A percentile compares a stretch with the other conserved stretches of the same genome.
Evolutionary conservation across 2,113 vertebrate species (phyloP).

Genomic region (Ariopsis seemanni): DNA sequence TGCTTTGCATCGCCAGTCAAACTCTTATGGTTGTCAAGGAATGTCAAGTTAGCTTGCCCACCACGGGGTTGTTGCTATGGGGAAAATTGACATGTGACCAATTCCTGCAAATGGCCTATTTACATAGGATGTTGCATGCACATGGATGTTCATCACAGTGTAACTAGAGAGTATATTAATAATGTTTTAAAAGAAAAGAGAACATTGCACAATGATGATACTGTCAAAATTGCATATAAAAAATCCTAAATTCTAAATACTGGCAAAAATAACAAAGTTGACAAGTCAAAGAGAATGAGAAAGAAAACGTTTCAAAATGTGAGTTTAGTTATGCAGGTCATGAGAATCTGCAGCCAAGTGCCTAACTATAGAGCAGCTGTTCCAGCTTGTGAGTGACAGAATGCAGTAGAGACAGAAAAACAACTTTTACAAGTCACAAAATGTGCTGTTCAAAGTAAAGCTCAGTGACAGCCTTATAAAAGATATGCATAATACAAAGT

Average conservation of each 20-base stretch:
- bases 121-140: background rate
- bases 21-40: too few species aligned
- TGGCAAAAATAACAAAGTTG: too few species aligned
- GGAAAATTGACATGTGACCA: too few species aligned
- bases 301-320: slow-evolving; percentile 17
- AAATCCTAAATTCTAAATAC: background rate
- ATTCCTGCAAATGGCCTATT: too few species aligned
- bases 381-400: slow-evolving; percentile 26
- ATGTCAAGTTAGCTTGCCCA: too few species aligned
- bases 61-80: too few species aligned
- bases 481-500: background rate
- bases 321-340: background rate
- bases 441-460: slow-evolving; percentile 41
- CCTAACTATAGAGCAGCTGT: slow-evolving; percentile 40
- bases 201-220: background rate
- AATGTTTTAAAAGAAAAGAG: background rate
- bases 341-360: slow-evolving; percentile 8
- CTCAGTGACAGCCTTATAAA: slow-evolving; percentile 37
- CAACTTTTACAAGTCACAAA: slow-evolving; percentile 42
- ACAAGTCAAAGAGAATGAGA: background rate
- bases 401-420: slow-evolving; percentile 40
- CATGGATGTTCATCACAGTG: background rate
- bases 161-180: slow-evolving; percentile 28
- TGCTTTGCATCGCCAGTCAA: too few species aligned
- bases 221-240: background rate